These are phyloP conservation scores for Botia kubotai DNA, from an alignment of 2,797 vertebrate species.

Conservation along the genomic window DNA sequence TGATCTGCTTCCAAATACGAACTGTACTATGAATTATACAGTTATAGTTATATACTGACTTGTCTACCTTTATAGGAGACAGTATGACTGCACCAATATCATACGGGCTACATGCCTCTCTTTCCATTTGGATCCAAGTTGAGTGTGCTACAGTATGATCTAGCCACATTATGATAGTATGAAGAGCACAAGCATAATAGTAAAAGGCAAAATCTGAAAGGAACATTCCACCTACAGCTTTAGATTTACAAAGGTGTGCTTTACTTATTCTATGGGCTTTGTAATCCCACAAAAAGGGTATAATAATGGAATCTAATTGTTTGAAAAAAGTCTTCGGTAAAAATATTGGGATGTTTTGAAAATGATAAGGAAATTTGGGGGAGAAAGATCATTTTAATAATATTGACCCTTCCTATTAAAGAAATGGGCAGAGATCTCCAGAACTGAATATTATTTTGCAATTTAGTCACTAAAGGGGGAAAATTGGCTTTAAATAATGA, in stretches of 20 bases:
- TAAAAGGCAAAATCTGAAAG: too few relatives aligned
- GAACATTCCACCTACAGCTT: not conserved
- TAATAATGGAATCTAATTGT: not conserved
- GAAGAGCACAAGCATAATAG: too few relatives aligned
- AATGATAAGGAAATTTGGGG: not conserved
- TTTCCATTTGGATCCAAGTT: slow-evolving; percentile 14
- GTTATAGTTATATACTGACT: not conserved
- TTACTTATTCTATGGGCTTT: slow-evolving; percentile 13
- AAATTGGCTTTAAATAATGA: slow-evolving; percentile 1
- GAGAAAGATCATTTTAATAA: slow-evolving; percentile 9
- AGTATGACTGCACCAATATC: not conserved
- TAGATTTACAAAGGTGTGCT: slow-evolving; percentile 2
- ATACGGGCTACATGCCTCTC: not conserved
- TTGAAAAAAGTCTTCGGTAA: not conserved
- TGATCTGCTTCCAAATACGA: too few relatives aligned
- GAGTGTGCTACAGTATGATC: too few relatives aligned
- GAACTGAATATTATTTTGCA: slow-evolving; percentile 6
- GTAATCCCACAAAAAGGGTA: not conserved
- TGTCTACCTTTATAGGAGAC: not conserved
- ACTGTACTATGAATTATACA: too few relatives aligned
- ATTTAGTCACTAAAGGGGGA: not conserved
- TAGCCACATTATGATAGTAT: too few relatives aligned
- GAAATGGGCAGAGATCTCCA: not conserved
- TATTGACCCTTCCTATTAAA: not conserved
- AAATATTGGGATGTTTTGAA: not conserved